Percentiles rank a stretch among this genome's conserved stretches.
Evolutionary conservation across 1,140 invertebrate species (phyloP).

Genomic region (Trachymyrmex septentrionalis): DNA sequence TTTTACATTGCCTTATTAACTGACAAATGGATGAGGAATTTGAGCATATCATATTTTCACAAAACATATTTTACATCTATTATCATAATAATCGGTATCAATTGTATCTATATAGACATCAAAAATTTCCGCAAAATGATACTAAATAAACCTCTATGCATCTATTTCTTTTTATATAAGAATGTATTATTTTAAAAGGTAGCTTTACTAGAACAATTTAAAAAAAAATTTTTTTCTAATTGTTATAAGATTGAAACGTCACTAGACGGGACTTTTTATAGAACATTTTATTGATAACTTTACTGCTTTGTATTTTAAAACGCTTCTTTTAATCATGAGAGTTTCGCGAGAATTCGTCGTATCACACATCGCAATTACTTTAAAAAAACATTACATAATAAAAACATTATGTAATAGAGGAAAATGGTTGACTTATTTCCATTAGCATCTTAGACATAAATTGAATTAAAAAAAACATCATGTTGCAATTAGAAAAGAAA

Average conservation of each 20-base stretch:
- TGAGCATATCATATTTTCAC: slow-evolving; percentile 6
- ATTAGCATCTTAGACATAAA: no score
- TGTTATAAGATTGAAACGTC: neutral
- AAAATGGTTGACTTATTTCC: no score
- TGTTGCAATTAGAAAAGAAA: no score
- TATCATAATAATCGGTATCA: slow-evolving; percentile 2
- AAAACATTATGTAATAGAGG: no score
- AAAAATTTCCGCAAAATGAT: neutral
- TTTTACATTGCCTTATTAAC: neutral
- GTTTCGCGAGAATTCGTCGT: neutral
- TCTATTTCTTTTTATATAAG: neutral
- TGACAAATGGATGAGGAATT: neutral
- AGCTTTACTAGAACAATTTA: neutral
- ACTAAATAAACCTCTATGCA: neutral
- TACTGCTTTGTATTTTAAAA: neutral
- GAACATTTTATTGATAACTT: no score
- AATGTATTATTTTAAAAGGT: neutral
- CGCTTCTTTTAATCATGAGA: neutral
- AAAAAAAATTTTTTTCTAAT: neutral
- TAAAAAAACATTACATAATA: no score
- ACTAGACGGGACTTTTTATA: neutral
- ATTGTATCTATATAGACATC: neutral
- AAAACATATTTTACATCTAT: neutral
- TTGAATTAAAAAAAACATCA: no score
- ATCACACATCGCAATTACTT: no score